Evolutionary conservation across 2,888 invertebrate genomes (phyloP).

Genomic region (Aporophyla nigra): DNA sequence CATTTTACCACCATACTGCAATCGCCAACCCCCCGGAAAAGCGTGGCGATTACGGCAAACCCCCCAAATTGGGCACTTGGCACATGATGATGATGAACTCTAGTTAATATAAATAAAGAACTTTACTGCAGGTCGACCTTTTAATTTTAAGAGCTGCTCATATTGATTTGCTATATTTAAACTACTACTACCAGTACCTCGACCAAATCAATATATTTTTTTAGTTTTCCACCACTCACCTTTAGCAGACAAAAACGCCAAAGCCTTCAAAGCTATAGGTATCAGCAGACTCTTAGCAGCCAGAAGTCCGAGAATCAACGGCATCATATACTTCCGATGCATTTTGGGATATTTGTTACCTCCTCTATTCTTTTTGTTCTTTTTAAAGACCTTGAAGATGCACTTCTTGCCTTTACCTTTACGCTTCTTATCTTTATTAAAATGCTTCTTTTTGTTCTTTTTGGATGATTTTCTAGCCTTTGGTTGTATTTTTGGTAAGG

Average conservation of each 20-base stretch:
- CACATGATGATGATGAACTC: no score
- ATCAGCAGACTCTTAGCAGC: constrained; percentile 93
- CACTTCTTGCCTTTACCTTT: constrained; percentile 78
- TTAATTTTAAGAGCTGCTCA: no score
- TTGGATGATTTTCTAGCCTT: constrained; percentile 43
- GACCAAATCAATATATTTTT: no score
- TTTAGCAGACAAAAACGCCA: constrained; percentile 93
- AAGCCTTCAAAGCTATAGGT: constrained; percentile 92
- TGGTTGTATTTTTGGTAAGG: constrained; percentile 31
- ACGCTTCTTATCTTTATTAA: constrained; percentile 63
- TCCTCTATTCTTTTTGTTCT: constrained; percentile 70
- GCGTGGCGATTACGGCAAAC: no score
- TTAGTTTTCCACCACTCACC: constrained; percentile 63
- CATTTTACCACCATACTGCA: no score
- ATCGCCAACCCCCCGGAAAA: no score
- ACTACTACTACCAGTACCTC: no score
- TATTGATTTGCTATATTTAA: no score
- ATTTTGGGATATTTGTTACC: constrained; percentile 73
- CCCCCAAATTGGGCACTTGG: no score
- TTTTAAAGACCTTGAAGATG: constrained; percentile 81
- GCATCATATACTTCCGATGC: constrained; percentile 90
- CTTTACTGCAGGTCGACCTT: no score
- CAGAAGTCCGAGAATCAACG: constrained; percentile 92
- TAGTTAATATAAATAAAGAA: no score
- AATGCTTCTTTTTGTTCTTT: constrained; percentile 60